These are phyloP conservation scores for Clarias magur DNA, from an alignment of 2,113 vertebrate species.

Conservation along the genomic window DNA sequence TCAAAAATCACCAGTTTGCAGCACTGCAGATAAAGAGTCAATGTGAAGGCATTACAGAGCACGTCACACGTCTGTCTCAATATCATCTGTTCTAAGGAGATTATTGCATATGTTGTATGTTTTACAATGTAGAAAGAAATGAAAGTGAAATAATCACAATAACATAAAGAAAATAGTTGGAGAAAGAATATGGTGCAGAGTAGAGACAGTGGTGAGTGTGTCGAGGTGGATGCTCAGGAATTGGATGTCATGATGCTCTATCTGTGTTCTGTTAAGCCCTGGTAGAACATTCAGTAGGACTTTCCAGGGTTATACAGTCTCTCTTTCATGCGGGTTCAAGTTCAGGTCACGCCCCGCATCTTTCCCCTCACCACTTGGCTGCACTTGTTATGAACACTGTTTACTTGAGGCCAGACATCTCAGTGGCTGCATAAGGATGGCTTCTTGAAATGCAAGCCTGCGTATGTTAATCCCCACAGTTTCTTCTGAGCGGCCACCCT, in stretches of 20 bases:
- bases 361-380: not conserved
- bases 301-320: constrained; percentile 1
- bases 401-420: constrained; percentile 20
- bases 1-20: no score
- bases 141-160: no score
- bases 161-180: not conserved
- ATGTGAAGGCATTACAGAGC: no score
- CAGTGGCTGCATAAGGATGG: not conserved
- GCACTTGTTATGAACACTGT: constrained; percentile 32
- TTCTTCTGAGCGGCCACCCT: constrained; percentile 1
- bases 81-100: no score
- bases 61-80: no score
- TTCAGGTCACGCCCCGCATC: not conserved
- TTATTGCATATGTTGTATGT: no score
- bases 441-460: constrained; percentile 13
- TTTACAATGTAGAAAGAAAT: not conserved
- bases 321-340: constrained; percentile 20
- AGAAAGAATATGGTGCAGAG: not conserved
- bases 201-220: not conserved
- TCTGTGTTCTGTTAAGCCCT: constrained; percentile 7
- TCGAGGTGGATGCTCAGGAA: not conserved
- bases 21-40: no score
- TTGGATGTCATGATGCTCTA: not conserved
- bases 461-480: constrained; percentile 23
- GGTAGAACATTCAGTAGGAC: not conserved